phyloP scores from a whole-genome alignment of 2,113 vertebrate species.

The Ptyas mucosa region DNA sequence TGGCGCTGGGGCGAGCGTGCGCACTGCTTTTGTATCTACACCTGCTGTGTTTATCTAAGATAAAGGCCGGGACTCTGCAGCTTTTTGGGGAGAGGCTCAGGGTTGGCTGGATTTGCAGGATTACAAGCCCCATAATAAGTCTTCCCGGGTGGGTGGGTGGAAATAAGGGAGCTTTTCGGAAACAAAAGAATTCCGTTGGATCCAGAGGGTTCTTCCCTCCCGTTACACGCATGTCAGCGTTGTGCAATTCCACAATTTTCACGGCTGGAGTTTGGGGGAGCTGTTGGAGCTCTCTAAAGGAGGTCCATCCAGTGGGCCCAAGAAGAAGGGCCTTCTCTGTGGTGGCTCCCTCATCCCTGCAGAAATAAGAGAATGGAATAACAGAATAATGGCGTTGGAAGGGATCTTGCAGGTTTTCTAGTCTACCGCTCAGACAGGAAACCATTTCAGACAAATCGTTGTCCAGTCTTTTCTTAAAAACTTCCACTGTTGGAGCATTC shows the following conservation, averaged over 20 bases:
- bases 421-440: no score
- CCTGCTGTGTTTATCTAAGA: conserved; percentile 16
- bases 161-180: neutral
- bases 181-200: neutral
- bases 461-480: no score
- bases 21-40: neutral
- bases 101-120: neutral
- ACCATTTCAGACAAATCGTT: no score
- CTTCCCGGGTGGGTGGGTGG: neutral
- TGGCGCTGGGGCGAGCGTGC: neutral
- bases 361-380: neutral
- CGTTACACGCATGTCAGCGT: neutral
- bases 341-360: neutral
- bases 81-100: neutral
- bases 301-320: no score
- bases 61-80: neutral
- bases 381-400: no score
- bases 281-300: no score
- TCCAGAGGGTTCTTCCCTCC: neutral
- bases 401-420: no score
- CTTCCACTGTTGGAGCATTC: no score
- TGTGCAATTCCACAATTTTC: neutral
- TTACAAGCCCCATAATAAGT: neutral
- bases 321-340: neutral
- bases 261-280: no score